Percentiles rank a stretch among this genome's conserved stretches.
Conservation (phyloP, 35 echinoderm and acorn worm species). For the Acanthaster planci region DNA sequence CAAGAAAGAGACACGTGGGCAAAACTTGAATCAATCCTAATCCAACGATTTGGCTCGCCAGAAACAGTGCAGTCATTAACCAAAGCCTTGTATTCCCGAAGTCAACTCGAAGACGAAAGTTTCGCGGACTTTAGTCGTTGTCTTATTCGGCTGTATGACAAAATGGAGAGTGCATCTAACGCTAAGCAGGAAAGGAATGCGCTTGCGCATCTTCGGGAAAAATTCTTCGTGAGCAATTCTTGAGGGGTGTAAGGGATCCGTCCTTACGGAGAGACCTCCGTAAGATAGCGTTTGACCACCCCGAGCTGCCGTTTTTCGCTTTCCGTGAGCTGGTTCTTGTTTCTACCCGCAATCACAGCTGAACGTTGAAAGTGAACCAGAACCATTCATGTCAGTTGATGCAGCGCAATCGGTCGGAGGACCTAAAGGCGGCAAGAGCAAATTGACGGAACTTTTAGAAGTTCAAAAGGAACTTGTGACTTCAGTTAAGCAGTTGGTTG, state of each 20-base stretch:
- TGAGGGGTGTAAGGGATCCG: neutral
- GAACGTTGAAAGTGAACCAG: neutral
- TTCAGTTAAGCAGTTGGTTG: neutral
- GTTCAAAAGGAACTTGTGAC: neutral
- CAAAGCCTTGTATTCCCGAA: constrained; percentile 20
- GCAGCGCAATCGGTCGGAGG: neutral
- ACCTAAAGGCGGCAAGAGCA: neutral
- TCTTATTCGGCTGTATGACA: constrained; percentile 2
- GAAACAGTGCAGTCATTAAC: constrained; percentile 1
- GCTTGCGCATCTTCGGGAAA: neutral
- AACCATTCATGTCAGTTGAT: neutral
- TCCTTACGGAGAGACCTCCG: neutral
- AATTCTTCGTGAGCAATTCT: neutral
- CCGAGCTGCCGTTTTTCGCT: neutral
- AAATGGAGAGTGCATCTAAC: neutral
- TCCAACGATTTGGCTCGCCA: neutral
- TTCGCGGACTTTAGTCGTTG: constrained; percentile 1
- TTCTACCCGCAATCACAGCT: neutral
- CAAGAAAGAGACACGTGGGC: neutral
- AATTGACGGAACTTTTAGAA: neutral
- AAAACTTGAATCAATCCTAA: neutral
- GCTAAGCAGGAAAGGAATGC: neutral
- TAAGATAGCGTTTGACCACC: neutral
- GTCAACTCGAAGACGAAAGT: constrained; percentile 17
- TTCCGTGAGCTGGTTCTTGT: neutral